Evolutionary conservation across 1,140 invertebrate genomes (phyloP), one percentile per base, ranked within the genome.

Genomic region (Coptotermes formosanus): DNA sequence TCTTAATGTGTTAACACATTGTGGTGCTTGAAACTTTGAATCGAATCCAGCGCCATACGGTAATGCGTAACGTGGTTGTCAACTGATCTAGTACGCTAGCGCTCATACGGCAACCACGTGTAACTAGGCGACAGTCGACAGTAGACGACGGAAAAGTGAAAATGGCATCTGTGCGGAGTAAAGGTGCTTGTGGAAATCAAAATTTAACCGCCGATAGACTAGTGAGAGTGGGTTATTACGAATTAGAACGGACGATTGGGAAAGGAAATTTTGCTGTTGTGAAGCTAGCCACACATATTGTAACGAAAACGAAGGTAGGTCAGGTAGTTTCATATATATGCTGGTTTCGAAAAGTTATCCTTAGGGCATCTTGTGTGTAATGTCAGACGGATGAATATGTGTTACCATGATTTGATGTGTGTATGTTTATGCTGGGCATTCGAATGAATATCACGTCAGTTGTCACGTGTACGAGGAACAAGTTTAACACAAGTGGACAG

Each of bases 191-290:
- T 32, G 82, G 81, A 69, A 84, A 86, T 87, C 91, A 92, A 88
- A 90, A 92, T 89, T 92, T 91, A 89, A 91, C 91, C 88, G 91
- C 92, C 88, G 96, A 96, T 91, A 95, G 95, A 91, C 94, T 97
- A 86, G 96, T 98, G 89, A 94, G 97, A 89, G 97, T 99, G 89
- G 98, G 98, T 89, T 98, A 98, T 93, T 99, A 99, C 91, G 97
- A 99, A 91, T 95, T 99, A 89, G 97, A 98, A 90, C 94, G 96
- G 90, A 99, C 98, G 87, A 99, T 99, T 89, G 97, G 98, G 89
- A 99, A 99, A 92, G 98, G 98, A 87, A 99, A 99, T 93, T 99
- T 99, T 93, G 98, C 98, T 87, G 97, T 99, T 89, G 98, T 99
- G 88, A 99, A 99, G 93, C 94, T 99, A 92, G 98, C 98, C 89